Base-by-base conservation (phyloP, 2,888 invertebrate species). In the Lathronympha strigana region DNA sequence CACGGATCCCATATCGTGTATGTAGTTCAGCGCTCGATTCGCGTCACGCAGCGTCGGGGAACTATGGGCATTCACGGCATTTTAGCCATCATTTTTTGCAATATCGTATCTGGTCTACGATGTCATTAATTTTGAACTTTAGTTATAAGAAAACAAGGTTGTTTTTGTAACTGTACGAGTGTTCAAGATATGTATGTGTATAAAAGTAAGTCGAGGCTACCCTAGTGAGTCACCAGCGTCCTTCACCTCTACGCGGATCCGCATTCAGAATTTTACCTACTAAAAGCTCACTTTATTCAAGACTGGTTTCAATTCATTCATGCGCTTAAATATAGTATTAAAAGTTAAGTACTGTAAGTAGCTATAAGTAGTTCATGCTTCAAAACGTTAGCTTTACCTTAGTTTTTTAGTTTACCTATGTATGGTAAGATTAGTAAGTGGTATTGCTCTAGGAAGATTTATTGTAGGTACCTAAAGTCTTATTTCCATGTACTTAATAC, bases 211-310 rank as follows among this genome's bases (percentile, higher is more conserved):
- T 19, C 9, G 43, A n/a, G 19, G 57, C 17, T 28, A 40, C 60
- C 47, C 43, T 19, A 75, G 77, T 90, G 89, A 90, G 77, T 90
- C 90, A 90, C 77, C 72, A 71, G 72, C 83, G 90, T 82, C 90
- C 90, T 90, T 90, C 88, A 89, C 86, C 88, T 85, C 83, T 70
- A 72, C 75, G 71, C 74, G 79, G 83, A 88, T 88, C 86, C 87
- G 88, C 84, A 80, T 87, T 84, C 80, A 79, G 74, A 81, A 78
- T 81, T 79, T 81, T 72, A 76, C 75, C 77, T 66, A 80, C 75
- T 77, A 69, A 80, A 85, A 78, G 75, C 75, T 71, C 76, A 70
- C 76, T 71, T 78, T 77, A 79, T 79, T 79, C 76, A 76, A 73
- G 77, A 75, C 78, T 81, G 76, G 77, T 78, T 78, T 74, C 74